Conservation (phyloP, 2,888 invertebrate species). For the Lasioglossum leucozonium region DNA sequence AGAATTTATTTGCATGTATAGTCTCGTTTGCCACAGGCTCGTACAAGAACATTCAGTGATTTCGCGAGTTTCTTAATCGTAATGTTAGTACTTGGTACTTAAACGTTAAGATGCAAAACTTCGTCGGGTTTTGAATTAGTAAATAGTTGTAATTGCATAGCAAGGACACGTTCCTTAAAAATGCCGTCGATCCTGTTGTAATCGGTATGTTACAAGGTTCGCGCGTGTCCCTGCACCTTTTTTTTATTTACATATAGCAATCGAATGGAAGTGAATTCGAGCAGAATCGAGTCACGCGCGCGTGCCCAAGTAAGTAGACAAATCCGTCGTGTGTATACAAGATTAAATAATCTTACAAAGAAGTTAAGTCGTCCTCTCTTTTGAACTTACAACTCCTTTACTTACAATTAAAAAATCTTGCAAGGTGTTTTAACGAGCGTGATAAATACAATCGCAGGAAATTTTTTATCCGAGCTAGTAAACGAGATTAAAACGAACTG, state of each 20-base stretch:
- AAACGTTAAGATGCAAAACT: slow-evolving; percentile 58
- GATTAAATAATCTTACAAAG: slow-evolving; percentile 51
- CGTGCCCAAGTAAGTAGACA: slow-evolving; percentile 39
- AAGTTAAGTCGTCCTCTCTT: slow-evolving; percentile 57
- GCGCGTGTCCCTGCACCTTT: slow-evolving; percentile 32
- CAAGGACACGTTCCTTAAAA: slow-evolving; percentile 61
- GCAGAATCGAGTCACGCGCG: slow-evolving; percentile 55
- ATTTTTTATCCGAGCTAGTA: slow-evolving; percentile 25
- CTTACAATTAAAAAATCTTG: slow-evolving; percentile 15
- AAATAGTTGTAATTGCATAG: slow-evolving; percentile 57
- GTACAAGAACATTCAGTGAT: slow-evolving; percentile 69
- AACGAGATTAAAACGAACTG: slow-evolving; percentile 31
- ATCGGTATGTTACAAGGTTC: slow-evolving; percentile 65
- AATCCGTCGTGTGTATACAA: slow-evolving; percentile 43
- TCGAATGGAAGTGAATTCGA: slow-evolving; percentile 52
- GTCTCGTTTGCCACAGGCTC: slow-evolving; percentile 68
- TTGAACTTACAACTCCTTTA: slow-evolving; percentile 30
- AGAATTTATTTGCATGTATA: slow-evolving; percentile 70
- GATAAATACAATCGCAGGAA: slow-evolving; percentile 28
- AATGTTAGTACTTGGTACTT: slow-evolving; percentile 61
- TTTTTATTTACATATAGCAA: slow-evolving; percentile 63
- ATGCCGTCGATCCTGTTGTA: slow-evolving; percentile 53
- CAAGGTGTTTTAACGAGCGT: slow-evolving; percentile 9
- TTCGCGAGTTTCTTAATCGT: slow-evolving; percentile 61
- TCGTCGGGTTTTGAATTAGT: slow-evolving; percentile 60